Base-by-base conservation (phyloP, 2,797 vertebrate species). In the Pygocentrus nattereri region DNA sequence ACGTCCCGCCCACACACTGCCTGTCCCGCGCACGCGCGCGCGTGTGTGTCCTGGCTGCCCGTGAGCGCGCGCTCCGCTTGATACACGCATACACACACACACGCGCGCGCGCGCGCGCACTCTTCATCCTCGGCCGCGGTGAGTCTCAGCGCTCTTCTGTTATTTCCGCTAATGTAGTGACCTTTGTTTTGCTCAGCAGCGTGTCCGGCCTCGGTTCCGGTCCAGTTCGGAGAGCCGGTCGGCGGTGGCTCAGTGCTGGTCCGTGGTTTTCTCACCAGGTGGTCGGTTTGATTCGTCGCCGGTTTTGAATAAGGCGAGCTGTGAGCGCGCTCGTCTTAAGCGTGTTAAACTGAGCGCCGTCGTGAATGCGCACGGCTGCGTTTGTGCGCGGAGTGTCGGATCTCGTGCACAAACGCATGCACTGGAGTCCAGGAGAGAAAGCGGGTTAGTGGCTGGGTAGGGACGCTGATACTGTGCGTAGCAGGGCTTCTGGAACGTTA, bases 21-120 rank as follows among this genome's bases (percentile, higher is more conserved):
- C 79, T 67, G 34, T 80, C 62, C 44, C 62, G 78, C 38, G 80
- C 82, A 67, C 84, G 84, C 76, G 75, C 79, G 15, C 25, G n/a
- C 61, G 59, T 11, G 61, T 62, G 59, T 62, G 59, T 64, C 61
- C 61, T 64, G 30, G 30, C 61, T 15, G 65, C 27, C n/a, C 12
- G 64, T 82, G 82, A 81, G 19, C 76, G 79, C 76, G 79, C 77
- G 56, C 79, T 62, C 65, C 10, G 52, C 73, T n/a, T 56, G 72
- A 58, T 59, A 72, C 47, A 31, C 54, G 25, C 34, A 44, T 41
- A 31, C 61, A 44, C 4, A 41, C 73, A 38, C 41, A 69, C 44
- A 27, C 25, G 38, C 62, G 38, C 50, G 52, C 67, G 64, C 15
- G 38, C 74, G 56, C 74, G 27, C 80, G 31, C 69, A n/a, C 58